Conservation (phyloP, 2,888 invertebrate species). For the Carcina quercana region DNA sequence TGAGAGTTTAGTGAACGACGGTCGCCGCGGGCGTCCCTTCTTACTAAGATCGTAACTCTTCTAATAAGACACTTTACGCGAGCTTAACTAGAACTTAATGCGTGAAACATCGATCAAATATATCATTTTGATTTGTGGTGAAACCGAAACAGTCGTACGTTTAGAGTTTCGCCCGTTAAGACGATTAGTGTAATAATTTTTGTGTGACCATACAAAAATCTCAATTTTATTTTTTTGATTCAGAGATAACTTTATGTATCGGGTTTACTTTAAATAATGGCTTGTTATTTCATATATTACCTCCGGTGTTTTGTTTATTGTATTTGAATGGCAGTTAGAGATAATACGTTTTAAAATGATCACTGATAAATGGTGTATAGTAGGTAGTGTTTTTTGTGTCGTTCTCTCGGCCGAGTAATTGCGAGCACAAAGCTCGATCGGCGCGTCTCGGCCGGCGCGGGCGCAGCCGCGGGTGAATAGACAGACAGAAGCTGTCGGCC, state of each 20-base stretch:
- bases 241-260: conserved; percentile 15
- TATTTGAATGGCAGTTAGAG: conserved; percentile 30
- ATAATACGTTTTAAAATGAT: conserved; percentile 44
- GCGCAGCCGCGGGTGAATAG: conserved; percentile 4
- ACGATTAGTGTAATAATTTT: conserved; percentile 47
- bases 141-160: conserved; percentile 44
- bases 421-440: conserved; percentile 15
- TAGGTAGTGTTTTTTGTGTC: conserved; percentile 30
- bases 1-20: conserved; percentile 43
- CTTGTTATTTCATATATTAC: conserved; percentile 11
- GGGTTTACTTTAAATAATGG: conserved; percentile 7
- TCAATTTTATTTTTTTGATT: conserved; percentile 21
- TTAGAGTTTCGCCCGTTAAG: conserved; percentile 38
- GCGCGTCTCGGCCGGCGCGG: conserved; percentile 5
- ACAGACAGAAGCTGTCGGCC: conserved; percentile 22
- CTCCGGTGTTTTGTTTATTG: conserved; percentile 21
- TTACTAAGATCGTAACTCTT: conserved; percentile 62
- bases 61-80: conserved; percentile 62
- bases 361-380: conserved; percentile 31
- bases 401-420: conserved; percentile 22
- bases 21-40: conserved; percentile 60
- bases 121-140: conserved; percentile 62
- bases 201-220: conserved; percentile 17
- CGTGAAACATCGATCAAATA: conserved; percentile 51
- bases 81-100: conserved; percentile 57